These are phyloP conservation scores for Megastigmus dorsalis DNA, from an alignment of 2,888 invertebrate species.

Conservation along the genomic window DNA sequence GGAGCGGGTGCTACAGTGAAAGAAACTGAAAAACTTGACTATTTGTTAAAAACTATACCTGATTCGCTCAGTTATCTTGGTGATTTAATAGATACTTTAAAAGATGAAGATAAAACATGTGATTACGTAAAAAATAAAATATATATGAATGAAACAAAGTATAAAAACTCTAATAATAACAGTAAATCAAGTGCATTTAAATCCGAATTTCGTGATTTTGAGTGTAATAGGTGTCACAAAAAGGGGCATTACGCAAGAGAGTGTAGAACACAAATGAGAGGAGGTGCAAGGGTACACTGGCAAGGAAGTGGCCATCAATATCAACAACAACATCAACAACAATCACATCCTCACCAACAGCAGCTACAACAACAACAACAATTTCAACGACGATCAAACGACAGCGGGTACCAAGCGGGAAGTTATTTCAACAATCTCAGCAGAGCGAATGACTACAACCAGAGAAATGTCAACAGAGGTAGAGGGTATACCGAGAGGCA, in stretches of 20 bases:
- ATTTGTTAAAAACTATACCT: constrained; percentile 51
- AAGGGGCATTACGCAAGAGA: neutral
- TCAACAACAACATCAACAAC: too few relatives aligned
- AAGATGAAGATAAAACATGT: constrained; percentile 45
- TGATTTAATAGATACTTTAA: constrained; percentile 50
- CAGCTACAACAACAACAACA: too few relatives aligned
- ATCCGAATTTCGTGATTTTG: constrained; percentile 4
- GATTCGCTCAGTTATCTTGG: constrained; percentile 49
- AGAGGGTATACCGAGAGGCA: neutral
- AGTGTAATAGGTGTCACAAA: neutral
- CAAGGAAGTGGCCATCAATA: too few relatives aligned
- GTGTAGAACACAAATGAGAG: neutral
- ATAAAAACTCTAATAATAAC: too few relatives aligned
- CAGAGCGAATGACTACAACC: neutral
- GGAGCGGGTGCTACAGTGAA: constrained; percentile 43
- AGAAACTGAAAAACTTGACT: constrained; percentile 52
- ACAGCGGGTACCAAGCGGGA: too few relatives aligned
- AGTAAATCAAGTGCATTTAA: constrained; percentile 52
- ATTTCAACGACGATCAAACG: too few relatives aligned
- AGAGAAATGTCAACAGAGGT: too few relatives aligned
- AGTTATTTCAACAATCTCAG: too few relatives aligned
- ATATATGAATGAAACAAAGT: constrained; percentile 18
- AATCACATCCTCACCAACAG: too few relatives aligned
- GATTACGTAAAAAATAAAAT: constrained; percentile 55
- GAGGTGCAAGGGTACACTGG: too few relatives aligned